phyloP scores from a whole-genome alignment of 2,888 invertebrate genomes.

The Pandemis heparana region DNA sequence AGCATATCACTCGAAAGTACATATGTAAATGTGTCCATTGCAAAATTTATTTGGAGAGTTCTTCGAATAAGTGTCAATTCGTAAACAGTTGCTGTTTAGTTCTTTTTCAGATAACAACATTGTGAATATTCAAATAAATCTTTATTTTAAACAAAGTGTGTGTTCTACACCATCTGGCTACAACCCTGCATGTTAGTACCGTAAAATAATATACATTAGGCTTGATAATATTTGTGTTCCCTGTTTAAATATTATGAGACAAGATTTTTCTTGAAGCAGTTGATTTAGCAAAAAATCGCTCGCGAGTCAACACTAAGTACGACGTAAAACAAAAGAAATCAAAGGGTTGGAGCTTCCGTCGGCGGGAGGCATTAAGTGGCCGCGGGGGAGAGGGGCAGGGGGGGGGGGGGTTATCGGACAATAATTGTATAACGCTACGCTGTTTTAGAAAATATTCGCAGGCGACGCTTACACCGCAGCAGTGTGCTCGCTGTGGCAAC shows the following conservation, averaged over 20 bases:
- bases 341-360: constrained; percentile 17
- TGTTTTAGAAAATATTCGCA: constrained; percentile 3
- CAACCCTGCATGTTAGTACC: neutral
- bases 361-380: neutral
- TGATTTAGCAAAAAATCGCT: constrained; percentile 5
- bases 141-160: too few species aligned
- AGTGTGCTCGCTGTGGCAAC: neutral
- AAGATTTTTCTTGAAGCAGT: neutral
- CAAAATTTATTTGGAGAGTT: too few species aligned
- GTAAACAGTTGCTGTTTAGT: too few species aligned
- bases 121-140: too few species aligned
- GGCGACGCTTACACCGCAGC: constrained; percentile 7
- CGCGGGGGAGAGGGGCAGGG: neutral
- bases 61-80: too few species aligned
- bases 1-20: too few species aligned
- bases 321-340: constrained; percentile 1
- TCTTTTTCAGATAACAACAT: too few species aligned
- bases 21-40: too few species aligned
- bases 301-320: neutral
- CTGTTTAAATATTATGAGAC: neutral
- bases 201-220: neutral
- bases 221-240: neutral
- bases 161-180: too few species aligned
- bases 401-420: neutral
- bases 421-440: constrained; percentile 11